A percentile compares a stretch with the other conserved stretches of the same genome.
Conservation (phyloP, 2,113 vertebrate species). For the Myotis brandtii region DNA sequence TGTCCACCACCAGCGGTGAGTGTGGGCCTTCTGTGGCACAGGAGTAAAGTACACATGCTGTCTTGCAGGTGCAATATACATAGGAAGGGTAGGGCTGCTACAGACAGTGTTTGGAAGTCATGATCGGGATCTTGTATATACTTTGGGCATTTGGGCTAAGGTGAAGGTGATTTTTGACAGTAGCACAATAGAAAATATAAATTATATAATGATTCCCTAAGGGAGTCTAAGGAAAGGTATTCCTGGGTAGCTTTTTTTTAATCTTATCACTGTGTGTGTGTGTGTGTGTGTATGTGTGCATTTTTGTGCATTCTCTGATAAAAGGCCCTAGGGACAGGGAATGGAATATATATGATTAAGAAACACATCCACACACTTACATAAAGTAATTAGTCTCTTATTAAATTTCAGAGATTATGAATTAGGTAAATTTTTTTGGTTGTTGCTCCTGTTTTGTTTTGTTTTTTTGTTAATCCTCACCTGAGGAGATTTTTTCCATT, state of each 20-base stretch:
- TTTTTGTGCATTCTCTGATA: slow-evolving; percentile 40
- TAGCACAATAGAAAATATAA: neutral
- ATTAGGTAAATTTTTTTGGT: neutral
- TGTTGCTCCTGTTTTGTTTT: slow-evolving; percentile 34
- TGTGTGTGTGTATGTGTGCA: neutral
- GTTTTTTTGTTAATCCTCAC: no score
- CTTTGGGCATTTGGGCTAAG: neutral
- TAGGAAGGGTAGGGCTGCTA: neutral
- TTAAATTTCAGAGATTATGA: neutral
- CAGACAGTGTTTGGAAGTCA: neutral
- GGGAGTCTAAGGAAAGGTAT: neutral
- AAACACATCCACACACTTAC: neutral
- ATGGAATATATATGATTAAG: neutral
- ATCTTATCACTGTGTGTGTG: neutral
- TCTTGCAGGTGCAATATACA: neutral
- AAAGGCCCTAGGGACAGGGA: neutral
- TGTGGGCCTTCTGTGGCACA: neutral
- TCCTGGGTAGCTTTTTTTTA: neutral
- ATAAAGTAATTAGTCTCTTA: neutral
- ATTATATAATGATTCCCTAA: neutral
- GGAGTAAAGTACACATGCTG: neutral
- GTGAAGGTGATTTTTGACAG: neutral
- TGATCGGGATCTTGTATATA: neutral
- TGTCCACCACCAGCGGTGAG: neutral
- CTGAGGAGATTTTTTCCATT: no score